Evolutionary conservation across 1,140 invertebrate genomes (phyloP).

Genomic region (Drosophila murphyi): DNA sequence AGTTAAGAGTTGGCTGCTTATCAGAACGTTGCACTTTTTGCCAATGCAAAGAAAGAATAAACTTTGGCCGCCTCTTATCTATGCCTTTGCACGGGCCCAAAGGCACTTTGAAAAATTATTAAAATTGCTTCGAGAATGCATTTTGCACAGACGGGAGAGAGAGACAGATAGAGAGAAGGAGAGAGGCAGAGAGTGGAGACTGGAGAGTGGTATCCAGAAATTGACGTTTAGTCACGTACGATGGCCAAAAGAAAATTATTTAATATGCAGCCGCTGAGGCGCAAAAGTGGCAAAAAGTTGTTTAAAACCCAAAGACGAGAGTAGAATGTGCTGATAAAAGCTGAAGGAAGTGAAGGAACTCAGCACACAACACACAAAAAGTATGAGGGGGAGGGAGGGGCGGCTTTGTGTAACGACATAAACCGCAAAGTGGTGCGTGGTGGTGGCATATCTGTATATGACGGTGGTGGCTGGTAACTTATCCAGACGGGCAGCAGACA

Average conservation of each 20-base stretch:
- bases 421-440: conserved; percentile 32
- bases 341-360: conserved; percentile 3
- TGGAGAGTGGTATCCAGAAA: conserved; percentile 50
- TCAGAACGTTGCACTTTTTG: conserved; percentile 76
- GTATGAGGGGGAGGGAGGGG: background rate
- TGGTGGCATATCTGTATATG: background rate
- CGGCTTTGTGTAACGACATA: conserved; percentile 13
- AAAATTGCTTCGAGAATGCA: conserved; percentile 71
- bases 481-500: background rate
- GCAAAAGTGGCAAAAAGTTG: conserved; percentile 67
- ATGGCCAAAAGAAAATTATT: conserved; percentile 69
- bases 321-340: conserved; percentile 38
- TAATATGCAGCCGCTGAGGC: conserved; percentile 65
- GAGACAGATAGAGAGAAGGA: background rate
- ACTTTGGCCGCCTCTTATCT: conserved; percentile 60
- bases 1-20: conserved; percentile 53
- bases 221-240: conserved; percentile 79
- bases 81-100: conserved; percentile 56
- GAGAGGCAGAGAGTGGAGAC: background rate
- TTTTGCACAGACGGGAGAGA: conserved; percentile 35
- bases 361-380: background rate
- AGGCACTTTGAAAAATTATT: conserved; percentile 63
- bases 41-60: conserved; percentile 25
- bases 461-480: background rate
- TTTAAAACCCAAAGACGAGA: conserved; percentile 15